Evolutionary conservation across 2,888 invertebrate species (phyloP).

Genomic region (Crocallis elinguaria): DNA sequence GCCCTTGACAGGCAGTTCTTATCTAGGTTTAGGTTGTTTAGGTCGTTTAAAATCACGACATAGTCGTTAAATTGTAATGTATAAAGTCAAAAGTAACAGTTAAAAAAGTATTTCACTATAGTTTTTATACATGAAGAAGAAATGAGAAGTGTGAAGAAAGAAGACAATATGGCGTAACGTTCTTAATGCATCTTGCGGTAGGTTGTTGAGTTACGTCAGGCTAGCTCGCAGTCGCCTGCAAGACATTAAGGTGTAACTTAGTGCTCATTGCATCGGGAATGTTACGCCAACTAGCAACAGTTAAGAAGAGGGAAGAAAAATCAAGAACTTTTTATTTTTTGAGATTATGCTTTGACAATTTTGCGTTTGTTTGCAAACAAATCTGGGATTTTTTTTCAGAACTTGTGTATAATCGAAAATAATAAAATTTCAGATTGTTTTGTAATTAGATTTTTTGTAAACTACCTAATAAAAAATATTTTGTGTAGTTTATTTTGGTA

Average conservation of each 20-base stretch:
- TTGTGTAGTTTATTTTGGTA: too few species aligned
- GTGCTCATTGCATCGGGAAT: constrained; percentile 50
- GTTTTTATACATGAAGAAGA: not conserved
- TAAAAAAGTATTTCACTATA: not conserved
- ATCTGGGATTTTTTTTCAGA: too few species aligned
- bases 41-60: too few species aligned
- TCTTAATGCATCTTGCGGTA: constrained; percentile 76
- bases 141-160: constrained; percentile 8
- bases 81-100: not conserved
- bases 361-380: too few species aligned
- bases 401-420: too few species aligned
- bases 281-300: constrained; percentile 40
- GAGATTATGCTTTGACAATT: too few species aligned
- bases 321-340: not conserved
- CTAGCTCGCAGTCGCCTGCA: constrained; percentile 41
- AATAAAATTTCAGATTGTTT: too few species aligned
- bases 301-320: constrained; percentile 34
- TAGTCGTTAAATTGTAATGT: too few species aligned
- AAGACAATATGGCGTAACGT: constrained; percentile 59
- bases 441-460: too few species aligned
- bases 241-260: constrained; percentile 55
- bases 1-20: too few species aligned
- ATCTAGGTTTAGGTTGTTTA: too few species aligned
- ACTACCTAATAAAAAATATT: too few species aligned
- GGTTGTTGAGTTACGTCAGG: constrained; percentile 37